Conservation (phyloP, 2,113 vertebrate species). For the Phalacrocorax brasilianus region DNA sequence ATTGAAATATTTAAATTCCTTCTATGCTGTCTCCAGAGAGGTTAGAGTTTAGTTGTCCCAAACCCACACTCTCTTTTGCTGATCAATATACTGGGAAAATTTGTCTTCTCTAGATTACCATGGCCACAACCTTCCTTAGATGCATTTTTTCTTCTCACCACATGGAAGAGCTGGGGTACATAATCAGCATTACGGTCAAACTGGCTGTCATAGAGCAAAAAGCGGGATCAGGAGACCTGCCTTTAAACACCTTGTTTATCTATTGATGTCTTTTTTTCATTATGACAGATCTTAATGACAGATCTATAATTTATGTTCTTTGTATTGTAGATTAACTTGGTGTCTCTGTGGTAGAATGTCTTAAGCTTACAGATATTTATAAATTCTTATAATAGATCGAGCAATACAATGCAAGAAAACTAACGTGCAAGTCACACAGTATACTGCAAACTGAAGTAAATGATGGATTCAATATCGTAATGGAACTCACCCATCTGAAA, state of each 20-base stretch:
- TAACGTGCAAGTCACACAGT: not conserved
- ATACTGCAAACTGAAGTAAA: not conserved
- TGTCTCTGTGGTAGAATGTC: not conserved
- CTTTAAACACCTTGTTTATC: not conserved
- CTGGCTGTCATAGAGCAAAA: not conserved
- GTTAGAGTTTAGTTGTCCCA: not conserved
- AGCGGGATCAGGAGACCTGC: not conserved
- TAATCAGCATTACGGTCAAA: not conserved
- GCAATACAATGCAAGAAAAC: not conserved
- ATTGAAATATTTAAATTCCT: not conserved
- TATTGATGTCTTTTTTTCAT: not conserved
- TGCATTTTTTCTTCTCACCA: not conserved
- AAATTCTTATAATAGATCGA: not conserved
- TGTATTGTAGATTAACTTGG: not conserved
- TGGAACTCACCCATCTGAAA: not conserved
- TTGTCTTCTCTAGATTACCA: not conserved
- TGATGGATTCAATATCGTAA: not conserved
- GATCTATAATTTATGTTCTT: not conserved
- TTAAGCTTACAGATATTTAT: not conserved
- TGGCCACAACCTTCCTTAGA: not conserved
- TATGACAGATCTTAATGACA: not conserved
- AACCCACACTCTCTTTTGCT: not conserved
- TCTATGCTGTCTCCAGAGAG: not conserved
- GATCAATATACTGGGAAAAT: not conserved
- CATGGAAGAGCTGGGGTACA: fast-evolving